A percentile compares a stretch with the other conserved stretches of the same genome.
These are phyloP conservation scores for Notoglanidium macrostoma DNA, from an alignment of 2,797 vertebrate species.

Conservation along the genomic window DNA sequence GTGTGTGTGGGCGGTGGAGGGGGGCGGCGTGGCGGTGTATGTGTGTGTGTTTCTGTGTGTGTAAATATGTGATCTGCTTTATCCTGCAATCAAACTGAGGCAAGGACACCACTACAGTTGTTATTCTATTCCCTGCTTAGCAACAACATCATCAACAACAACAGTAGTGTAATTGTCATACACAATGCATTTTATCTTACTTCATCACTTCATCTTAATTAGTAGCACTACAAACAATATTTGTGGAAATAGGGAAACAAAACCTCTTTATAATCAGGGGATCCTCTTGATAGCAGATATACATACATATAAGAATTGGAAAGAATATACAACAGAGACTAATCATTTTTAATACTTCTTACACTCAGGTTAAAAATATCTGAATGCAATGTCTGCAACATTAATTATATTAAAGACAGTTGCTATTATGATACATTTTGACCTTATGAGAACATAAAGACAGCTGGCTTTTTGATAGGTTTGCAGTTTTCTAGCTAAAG, in stretches of 20 bases:
- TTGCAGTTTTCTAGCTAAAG: background rate
- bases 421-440: background rate
- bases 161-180: background rate
- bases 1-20: background rate
- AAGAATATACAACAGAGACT: background rate
- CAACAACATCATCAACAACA: background rate
- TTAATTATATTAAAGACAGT: background rate
- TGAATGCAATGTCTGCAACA: background rate
- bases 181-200: background rate
- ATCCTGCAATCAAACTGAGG: background rate
- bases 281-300: background rate
- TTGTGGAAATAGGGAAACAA: background rate
- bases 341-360: background rate
- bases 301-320: background rate
- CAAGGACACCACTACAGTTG: background rate
- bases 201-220: background rate
- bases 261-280: background rate
- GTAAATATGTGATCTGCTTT: background rate
- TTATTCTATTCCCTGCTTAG: background rate
- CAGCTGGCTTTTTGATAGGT: background rate
- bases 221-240: background rate
- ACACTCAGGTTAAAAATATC: background rate
- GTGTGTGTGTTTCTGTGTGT: background rate
- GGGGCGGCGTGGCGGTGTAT: background rate
- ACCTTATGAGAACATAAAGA: background rate